Evolutionary conservation across 1,140 invertebrate genomes (phyloP).

Genomic region (Sarcophaga bullata): DNA sequence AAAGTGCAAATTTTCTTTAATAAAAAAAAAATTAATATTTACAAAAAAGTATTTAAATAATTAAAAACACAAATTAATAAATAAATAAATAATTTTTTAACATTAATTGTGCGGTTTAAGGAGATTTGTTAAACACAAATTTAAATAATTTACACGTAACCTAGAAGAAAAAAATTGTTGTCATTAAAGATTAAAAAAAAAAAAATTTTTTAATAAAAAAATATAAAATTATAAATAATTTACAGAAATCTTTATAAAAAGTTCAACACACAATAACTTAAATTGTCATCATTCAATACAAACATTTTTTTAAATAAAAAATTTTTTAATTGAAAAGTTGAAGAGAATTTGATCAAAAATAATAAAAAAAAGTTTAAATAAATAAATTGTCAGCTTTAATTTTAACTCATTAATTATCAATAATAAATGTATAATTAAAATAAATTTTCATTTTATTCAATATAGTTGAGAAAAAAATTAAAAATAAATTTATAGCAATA

Average conservation of each 20-base stretch:
- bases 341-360: too few relatives aligned
- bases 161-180: not conserved
- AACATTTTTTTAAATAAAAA: too few relatives aligned
- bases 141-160: not conserved
- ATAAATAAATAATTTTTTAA: not conserved
- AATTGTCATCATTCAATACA: too few relatives aligned
- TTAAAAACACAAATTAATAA: not conserved
- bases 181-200: not conserved
- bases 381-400: not conserved
- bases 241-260: not conserved
- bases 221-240: not conserved
- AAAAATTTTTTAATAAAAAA: not conserved
- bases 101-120: not conserved
- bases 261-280: too few relatives aligned
- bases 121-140: not conserved
- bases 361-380: not conserved
- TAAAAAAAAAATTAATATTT: not conserved
- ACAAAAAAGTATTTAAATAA: not conserved
- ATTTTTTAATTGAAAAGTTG: too few relatives aligned
- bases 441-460: not conserved
- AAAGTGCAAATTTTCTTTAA: constrained; percentile 12
- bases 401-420: not conserved
- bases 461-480: not conserved
- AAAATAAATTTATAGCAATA: not conserved
- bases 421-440: not conserved